Percentiles rank a stretch among this genome's conserved stretches.
Evolutionary conservation across 1,140 invertebrate genomes (phyloP).

Genomic region (Pogonognathellus flavescens): DNA sequence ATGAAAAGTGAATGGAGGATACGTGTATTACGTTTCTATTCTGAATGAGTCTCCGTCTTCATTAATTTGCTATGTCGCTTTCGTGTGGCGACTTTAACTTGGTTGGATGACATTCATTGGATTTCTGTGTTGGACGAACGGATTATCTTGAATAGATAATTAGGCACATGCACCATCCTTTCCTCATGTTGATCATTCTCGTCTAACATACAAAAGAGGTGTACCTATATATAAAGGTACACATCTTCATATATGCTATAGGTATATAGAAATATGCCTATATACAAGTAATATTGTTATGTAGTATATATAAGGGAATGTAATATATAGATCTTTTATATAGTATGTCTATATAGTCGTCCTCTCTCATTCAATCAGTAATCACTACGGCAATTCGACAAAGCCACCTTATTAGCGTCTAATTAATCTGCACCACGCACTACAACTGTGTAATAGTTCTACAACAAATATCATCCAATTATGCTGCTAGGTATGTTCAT

Average conservation of each 20-base stretch:
- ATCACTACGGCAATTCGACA: slow-evolving; percentile 11
- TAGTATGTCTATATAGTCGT: neutral
- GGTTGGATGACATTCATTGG: neutral
- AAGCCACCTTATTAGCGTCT: slow-evolving; percentile 42
- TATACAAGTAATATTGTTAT: no score
- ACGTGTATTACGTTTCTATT: no score
- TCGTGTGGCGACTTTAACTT: neutral
- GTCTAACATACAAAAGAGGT: neutral
- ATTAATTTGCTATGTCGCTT: neutral
- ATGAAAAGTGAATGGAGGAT: no score
- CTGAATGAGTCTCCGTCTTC: no score
- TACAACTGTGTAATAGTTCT: no score
- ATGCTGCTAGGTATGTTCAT: no score
- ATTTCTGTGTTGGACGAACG: slow-evolving; percentile 12
- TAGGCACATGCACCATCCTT: slow-evolving; percentile 4
- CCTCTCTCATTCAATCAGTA: slow-evolving; percentile 38
- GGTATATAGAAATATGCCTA: no score
- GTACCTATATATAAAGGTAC: no score
- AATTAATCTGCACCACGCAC: slow-evolving; percentile 10
- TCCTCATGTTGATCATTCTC: neutral
- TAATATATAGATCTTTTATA: neutral
- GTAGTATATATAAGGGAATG: no score
- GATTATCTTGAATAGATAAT: slow-evolving; percentile 43
- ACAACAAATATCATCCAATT: neutral
- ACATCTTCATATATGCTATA: no score